These are phyloP conservation scores for Peribatodes rhomboidaria DNA, from an alignment of 2,888 invertebrate genomes.

Conservation along the genomic window DNA sequence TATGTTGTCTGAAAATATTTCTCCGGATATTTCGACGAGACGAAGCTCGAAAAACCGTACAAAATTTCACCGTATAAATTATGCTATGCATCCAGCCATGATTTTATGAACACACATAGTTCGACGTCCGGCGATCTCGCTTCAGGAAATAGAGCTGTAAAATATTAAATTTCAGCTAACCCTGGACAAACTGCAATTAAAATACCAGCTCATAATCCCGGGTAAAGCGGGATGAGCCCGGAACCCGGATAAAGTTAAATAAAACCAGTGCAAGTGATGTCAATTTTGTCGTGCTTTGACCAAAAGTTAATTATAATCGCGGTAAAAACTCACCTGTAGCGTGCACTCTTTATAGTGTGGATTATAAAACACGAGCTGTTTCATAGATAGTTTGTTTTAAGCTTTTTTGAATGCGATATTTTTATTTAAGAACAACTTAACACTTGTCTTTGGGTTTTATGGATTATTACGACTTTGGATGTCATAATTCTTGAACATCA, in stretches of 20 bases:
- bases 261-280: slow-evolving; percentile 44
- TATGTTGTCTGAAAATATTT: background rate
- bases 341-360: background rate
- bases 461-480: too few species aligned
- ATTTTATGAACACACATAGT: slow-evolving; percentile 20
- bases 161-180: slow-evolving; percentile 56
- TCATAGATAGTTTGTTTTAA: background rate
- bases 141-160: slow-evolving; percentile 41
- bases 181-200: slow-evolving; percentile 54
- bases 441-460: too few species aligned
- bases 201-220: slow-evolving; percentile 44
- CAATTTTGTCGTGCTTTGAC: slow-evolving; percentile 38
- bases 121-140: slow-evolving; percentile 16
- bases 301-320: slow-evolving; percentile 37
- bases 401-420: slow-evolving; percentile 1
- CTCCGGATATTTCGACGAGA: background rate
- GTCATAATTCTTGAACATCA: too few species aligned
- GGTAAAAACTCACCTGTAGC: slow-evolving; percentile 18
- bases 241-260: slow-evolving; percentile 38
- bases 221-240: slow-evolving; percentile 46
- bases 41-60: background rate
- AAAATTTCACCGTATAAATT: slow-evolving; percentile 3
- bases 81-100: slow-evolving; percentile 2
- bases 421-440: background rate
- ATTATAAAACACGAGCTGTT: slow-evolving; percentile 8